Conservation (phyloP, 2,797 vertebrate species). For the Sternarchorhynchus goeldii region DNA sequence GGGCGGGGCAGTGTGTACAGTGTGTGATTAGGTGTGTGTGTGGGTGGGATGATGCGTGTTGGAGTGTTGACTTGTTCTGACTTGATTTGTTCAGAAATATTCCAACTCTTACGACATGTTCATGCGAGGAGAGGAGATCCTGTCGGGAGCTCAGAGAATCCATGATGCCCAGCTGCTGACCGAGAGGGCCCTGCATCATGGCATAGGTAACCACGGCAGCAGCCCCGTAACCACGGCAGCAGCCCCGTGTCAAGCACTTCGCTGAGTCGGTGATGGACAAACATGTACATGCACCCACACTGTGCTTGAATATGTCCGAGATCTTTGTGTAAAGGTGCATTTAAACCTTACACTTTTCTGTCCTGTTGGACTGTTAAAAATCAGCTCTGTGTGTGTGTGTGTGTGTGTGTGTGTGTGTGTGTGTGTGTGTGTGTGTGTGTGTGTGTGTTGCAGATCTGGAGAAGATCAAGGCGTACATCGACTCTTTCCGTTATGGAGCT, state of each 20-base stretch:
- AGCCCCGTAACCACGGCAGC: slow-evolving; percentile 65
- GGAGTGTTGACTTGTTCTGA: background rate
- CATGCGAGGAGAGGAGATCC: slow-evolving; percentile 98
- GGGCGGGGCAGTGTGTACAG: no score
- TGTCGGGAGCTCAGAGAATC: slow-evolving; percentile 96
- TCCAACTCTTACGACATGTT: slow-evolving; percentile 99
- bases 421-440: background rate
- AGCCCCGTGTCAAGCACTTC: background rate
- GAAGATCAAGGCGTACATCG: slow-evolving; percentile 97
- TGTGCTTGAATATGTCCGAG: no score
- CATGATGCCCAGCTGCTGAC: slow-evolving; percentile 93
- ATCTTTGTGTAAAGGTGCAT: no score
- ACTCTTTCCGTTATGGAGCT: slow-evolving; percentile 95
- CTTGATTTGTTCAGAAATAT: slow-evolving; percentile 80
- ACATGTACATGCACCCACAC: background rate
- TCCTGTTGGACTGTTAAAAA: no score
- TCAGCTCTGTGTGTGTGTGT: background rate
- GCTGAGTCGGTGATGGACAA: background rate
- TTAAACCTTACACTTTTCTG: no score
- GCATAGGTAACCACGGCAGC: slow-evolving; percentile 79
- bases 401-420: slow-evolving; percentile 14
- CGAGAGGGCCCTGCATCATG: slow-evolving; percentile 88
- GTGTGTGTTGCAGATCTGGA: slow-evolving; percentile 85
- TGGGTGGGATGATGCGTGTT: no score
- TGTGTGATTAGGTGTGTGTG: no score